Evolutionary conservation across 2,113 vertebrate genomes (phyloP), one percentile per base, ranked within the genome.

Genomic region (Pyxicephalus adspersus): DNA sequence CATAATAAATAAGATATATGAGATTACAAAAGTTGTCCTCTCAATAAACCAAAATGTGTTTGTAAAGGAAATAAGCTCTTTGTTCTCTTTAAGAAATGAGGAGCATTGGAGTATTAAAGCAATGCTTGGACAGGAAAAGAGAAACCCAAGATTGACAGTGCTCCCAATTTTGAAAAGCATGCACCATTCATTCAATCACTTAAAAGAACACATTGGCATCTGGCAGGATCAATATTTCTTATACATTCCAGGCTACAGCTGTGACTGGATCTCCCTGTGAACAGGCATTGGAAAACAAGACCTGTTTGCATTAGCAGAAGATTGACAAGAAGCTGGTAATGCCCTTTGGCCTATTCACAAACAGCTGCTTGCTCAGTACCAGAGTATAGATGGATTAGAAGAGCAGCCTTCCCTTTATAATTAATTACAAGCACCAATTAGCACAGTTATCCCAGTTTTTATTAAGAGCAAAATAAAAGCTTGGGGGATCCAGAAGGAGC

Each of bases 391-490:
- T 2, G 58, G 72, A 71, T n/a, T 2, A 4, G 3, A 66, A 67
- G 58, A 31, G 74, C 64, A 31, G 0, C 28, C 0, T 57, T 13
- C 16, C 55, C 65, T 58, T 77, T 20, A 75, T 72, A 83, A 57
- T 72, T 77, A 45, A 85, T 79, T 71, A 84, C 50, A 84, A 60
- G 28, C 19, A 13, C 71, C 84, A 19, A 71, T 55, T 83, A 70
- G 83, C 81, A 52, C 51, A 28, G 60, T 81, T 25, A 38, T 13
- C 72, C 83, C 77, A 29, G 29, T 74, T 83, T 87, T 77, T 83
- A 54, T 78, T 85, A 25, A 65, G 28, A 81, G 64, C 52, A 52
- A 29, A 67, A 0, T 29, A 23, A 76, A 60, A 34, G 31, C 23
- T 11, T 4, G 50, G 70, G 54, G 52, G 9, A 20, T 25, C n/a